These are phyloP conservation scores for Enhydra lutris DNA, from an alignment of 2,113 vertebrate genomes.

Conservation along the genomic window DNA sequence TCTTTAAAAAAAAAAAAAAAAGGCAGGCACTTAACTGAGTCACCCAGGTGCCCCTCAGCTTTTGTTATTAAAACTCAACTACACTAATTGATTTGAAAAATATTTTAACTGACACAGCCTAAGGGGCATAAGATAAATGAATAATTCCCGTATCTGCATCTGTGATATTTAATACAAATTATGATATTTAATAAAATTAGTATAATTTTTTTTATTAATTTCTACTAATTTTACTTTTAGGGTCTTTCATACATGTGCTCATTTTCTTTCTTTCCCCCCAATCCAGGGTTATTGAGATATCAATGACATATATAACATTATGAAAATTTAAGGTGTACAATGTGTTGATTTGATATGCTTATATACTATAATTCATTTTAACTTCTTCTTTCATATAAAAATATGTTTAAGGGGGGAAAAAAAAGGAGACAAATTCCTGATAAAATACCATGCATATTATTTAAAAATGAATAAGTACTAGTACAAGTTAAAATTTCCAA, in stretches of 20 bases:
- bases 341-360: neutral
- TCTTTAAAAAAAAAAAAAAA: too few species aligned
- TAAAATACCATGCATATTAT: neutral
- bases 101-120: neutral
- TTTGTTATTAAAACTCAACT: conserved; percentile 3
- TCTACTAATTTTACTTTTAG: neutral
- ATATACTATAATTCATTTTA: neutral
- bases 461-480: conserved; percentile 28
- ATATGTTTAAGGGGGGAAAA: neutral
- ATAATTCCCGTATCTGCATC: neutral
- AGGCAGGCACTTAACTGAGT: neutral
- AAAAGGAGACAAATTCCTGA: neutral
- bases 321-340: neutral
- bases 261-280: neutral
- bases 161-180: neutral
- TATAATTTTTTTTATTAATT: neutral
- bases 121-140: neutral
- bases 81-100: neutral
- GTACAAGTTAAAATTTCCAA: conserved; percentile 33
- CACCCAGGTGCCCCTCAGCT: neutral
- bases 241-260: neutral
- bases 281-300: neutral
- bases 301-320: neutral
- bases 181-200: neutral
- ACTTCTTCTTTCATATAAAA: neutral